These are phyloP conservation scores for Hirudo medicinalis DNA, from an alignment of 1,140 invertebrate species.

Conservation along the genomic window DNA sequence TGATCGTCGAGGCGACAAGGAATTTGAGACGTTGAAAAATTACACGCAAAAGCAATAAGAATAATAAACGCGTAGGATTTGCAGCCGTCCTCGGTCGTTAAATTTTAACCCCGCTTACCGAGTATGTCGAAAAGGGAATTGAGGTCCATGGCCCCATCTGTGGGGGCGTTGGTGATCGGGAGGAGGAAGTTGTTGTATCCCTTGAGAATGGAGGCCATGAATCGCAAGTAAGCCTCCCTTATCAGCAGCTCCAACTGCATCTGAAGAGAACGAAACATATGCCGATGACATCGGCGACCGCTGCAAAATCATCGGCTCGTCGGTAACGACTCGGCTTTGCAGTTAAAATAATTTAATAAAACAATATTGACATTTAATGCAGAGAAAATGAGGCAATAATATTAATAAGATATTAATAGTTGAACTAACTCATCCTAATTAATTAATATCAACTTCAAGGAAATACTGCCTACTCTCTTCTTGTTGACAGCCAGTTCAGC, in stretches of 20 bases:
- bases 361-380: no score
- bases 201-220: slow-evolving; percentile 82
- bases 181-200: slow-evolving; percentile 78
- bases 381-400: no score
- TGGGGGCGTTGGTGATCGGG: slow-evolving; percentile 87
- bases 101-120: slow-evolving; percentile 49
- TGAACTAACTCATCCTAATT: no score
- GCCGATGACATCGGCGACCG: no score
- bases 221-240: slow-evolving; percentile 88
- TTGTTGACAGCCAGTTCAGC: slow-evolving; percentile 42
- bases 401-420: no score
- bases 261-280: slow-evolving; percentile 25
- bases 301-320: background rate
- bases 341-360: no score
- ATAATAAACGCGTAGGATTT: background rate
- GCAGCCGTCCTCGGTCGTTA: background rate
- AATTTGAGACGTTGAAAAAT: background rate
- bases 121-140: slow-evolving; percentile 85
- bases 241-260: slow-evolving; percentile 70
- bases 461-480: background rate
- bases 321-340: background rate
- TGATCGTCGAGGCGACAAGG: no score
- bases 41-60: background rate
- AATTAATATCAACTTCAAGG: no score
- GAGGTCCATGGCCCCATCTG: slow-evolving; percentile 74